Base-by-base conservation (phyloP, 2,113 vertebrate genomes). In the Pungitius pungitius region DNA sequence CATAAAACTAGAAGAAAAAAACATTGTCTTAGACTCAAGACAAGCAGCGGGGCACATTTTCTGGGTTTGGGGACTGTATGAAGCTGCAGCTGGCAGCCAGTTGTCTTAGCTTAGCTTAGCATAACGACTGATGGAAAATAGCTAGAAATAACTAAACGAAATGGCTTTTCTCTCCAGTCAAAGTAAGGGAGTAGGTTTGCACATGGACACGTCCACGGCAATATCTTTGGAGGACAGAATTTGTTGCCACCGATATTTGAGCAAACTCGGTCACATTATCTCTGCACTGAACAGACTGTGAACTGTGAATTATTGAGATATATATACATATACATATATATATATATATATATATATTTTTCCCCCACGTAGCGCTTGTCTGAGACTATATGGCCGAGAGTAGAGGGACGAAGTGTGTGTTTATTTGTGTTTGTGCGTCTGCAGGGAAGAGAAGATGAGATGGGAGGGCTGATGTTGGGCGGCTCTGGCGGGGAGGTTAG, bases 391-490 rank as follows among this genome's bases (percentile, higher is more conserved):
- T 81, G 77, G 65, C 65, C n/a, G 17, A 57, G 64, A 75, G 59
- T 72, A 64, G 71, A 49, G 4, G 57, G 33, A n/a, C 60, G 61
- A 45, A 82, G 67, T 43, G 75, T 71, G 58, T 73, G 71, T 85
- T 74, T 81, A 55, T 80, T 75, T 78, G 59, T 78, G 78, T 82
- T 85, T 77, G 62, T 79, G 78, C 14, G 8, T 64, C 43, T 47
- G n/a, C 1, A 1, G 74, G 75, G 80, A 78, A 69, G 69, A 30
- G 51, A 58, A 56, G 33, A 77, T 80, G 64, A 57, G 73, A 49
- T 64, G 39, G 58, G 70, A 77, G 80, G 61, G 69, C 64, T 67
- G 73, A 76, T 67, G 87, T 78, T 85, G 80, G n/a, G n/a, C n/a
- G 77, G 80, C 77, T 85, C 74, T 82, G 30, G 30, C 61, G 54